phyloP scores from a whole-genome alignment of 2,113 vertebrate genomes.

The Ciconia maguari region DNA sequence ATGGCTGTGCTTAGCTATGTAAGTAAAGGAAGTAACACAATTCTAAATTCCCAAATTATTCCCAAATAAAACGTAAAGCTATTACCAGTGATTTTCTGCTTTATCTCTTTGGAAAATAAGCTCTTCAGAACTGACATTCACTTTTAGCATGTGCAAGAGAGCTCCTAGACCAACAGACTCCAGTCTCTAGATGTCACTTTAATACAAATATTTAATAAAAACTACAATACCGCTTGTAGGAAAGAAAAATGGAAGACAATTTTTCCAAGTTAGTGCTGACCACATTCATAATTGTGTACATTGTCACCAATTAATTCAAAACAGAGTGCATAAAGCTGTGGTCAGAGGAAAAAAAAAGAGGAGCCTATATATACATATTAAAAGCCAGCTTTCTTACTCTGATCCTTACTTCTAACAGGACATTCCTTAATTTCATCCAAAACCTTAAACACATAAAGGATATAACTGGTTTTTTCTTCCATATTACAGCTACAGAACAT shows the following conservation, averaged over 20 bases:
- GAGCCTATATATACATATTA: neutral
- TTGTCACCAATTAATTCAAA: neutral
- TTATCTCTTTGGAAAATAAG: neutral
- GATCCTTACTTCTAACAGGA: neutral
- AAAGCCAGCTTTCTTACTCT: neutral
- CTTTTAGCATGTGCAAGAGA: neutral
- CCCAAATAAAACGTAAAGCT: neutral
- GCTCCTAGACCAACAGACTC: neutral
- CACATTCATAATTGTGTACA: neutral
- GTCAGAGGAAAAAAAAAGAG: neutral
- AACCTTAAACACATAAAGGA: neutral
- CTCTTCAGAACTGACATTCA: neutral
- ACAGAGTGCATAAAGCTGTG: neutral
- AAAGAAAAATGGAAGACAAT: neutral
- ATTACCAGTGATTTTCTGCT: neutral
- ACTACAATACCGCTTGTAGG: neutral
- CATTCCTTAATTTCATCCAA: neutral
- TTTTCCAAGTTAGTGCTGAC: neutral
- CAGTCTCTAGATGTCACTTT: neutral
- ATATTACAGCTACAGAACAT: neutral
- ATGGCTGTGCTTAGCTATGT: neutral
- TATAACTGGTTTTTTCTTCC: neutral
- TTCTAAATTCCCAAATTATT: neutral
- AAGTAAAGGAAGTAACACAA: neutral
- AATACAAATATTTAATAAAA: neutral